Evolutionary conservation across 2,888 invertebrate genomes (phyloP).

Genomic region (Rhodophaea formosa): DNA sequence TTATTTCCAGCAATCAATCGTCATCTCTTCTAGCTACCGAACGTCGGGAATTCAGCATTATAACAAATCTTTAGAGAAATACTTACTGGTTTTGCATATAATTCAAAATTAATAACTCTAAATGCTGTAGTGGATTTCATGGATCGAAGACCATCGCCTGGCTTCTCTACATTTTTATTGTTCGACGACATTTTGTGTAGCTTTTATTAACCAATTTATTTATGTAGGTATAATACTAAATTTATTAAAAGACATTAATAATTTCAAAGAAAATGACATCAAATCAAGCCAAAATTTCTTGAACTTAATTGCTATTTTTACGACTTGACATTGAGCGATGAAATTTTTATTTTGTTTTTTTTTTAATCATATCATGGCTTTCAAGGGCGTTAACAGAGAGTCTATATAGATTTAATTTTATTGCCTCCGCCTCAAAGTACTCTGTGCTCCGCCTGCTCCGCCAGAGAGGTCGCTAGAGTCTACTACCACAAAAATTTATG

Average conservation of each 20-base stretch:
- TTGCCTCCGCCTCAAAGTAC: too few relatives aligned
- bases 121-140: slow-evolving; percentile 88
- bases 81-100: slow-evolving; percentile 93
- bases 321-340: background rate
- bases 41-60: too few relatives aligned
- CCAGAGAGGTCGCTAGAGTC: too few relatives aligned
- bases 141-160: slow-evolving; percentile 89
- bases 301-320: background rate
- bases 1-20: too few relatives aligned
- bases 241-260: background rate
- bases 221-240: background rate
- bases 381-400: too few relatives aligned
- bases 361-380: too few relatives aligned
- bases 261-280: background rate
- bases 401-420: too few relatives aligned
- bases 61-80: background rate
- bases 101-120: slow-evolving; percentile 91
- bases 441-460: too few relatives aligned
- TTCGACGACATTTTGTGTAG: slow-evolving; percentile 25
- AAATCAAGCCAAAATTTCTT: background rate
- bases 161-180: slow-evolving; percentile 56
- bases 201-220: too few relatives aligned
- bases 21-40: too few relatives aligned
- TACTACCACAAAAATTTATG: too few relatives aligned
- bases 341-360: background rate